These are phyloP conservation scores for Rattus rattus DNA, from an alignment of 2,113 vertebrate species.

Conservation along the genomic window DNA sequence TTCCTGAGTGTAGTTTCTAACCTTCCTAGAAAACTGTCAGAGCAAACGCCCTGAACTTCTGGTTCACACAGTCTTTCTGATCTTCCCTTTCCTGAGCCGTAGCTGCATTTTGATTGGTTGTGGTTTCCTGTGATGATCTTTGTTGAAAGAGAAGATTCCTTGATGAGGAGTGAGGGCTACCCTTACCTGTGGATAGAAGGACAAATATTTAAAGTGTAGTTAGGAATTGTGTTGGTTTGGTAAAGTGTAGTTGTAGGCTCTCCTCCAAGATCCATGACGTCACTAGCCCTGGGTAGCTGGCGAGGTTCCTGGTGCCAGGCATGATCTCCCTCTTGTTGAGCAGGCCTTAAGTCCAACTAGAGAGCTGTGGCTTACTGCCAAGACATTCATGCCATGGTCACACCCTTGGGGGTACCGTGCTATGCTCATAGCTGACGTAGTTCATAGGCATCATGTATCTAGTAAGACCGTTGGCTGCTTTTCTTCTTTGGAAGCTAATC, in stretches of 20 bases:
- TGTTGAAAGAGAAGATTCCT: neutral
- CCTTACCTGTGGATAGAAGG: neutral
- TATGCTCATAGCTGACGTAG: neutral
- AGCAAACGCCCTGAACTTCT: neutral
- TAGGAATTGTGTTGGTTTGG: neutral
- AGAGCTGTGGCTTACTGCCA: neutral
- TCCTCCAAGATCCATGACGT: neutral
- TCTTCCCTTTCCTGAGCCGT: neutral
- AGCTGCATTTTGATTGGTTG: neutral
- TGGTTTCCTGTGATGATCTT: neutral
- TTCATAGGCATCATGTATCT: neutral
- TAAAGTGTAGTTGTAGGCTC: neutral
- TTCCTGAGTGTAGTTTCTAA: neutral
- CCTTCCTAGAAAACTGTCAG: neutral
- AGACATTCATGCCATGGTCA: neutral
- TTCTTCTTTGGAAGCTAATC: neutral
- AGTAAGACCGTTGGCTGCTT: neutral
- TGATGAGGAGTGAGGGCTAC: neutral
- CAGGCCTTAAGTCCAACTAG: neutral
- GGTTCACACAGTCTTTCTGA: neutral
- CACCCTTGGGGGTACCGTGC: neutral
- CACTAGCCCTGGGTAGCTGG: neutral
- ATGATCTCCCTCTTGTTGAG: neutral
- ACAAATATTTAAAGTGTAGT: neutral
- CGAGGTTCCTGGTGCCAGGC: neutral